A percentile compares a stretch with the other conserved stretches of the same genome.
phyloP scores from a whole-genome alignment of 2,888 invertebrate genomes.

The Neoscelio sp. region DNA sequence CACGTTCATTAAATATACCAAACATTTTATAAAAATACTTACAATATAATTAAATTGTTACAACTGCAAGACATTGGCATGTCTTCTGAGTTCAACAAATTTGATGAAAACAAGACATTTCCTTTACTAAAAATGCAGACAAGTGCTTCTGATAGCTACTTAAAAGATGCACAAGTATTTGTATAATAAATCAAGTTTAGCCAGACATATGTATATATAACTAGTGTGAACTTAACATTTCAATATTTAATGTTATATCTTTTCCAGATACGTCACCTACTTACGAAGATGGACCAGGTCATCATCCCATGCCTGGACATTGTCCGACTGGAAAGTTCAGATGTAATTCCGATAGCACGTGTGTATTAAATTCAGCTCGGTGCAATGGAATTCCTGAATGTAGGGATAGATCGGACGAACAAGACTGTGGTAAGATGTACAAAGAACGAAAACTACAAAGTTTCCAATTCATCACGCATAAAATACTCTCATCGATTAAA shows the following conservation, averaged over 20 bases:
- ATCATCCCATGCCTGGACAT: constrained; percentile 69
- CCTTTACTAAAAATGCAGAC: too few species aligned
- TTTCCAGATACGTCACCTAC: constrained; percentile 31
- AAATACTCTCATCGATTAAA: too few species aligned
- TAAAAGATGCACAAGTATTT: too few species aligned
- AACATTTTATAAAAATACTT: too few species aligned
- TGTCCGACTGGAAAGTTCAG: constrained; percentile 81
- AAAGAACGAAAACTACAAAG: constrained; percentile 15
- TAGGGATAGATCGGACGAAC: constrained; percentile 85
- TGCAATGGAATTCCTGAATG: constrained; percentile 85
- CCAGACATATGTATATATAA: neutral
- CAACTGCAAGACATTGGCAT: too few species aligned
- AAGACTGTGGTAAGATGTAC: constrained; percentile 82
- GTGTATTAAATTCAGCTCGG: constrained; percentile 82
- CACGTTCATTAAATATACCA: too few species aligned
- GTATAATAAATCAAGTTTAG: neutral
- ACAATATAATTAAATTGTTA: too few species aligned
- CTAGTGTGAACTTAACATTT: neutral
- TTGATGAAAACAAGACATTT: too few species aligned
- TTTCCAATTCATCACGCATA: too few species aligned
- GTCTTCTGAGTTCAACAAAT: too few species aligned
- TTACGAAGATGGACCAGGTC: constrained; percentile 61
- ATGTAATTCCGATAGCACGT: constrained; percentile 81
- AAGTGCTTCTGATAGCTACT: too few species aligned
- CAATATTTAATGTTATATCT: neutral